These are phyloP conservation scores for Watsonalla binaria DNA, from an alignment of 2,888 invertebrate species.

Conservation along the genomic window DNA sequence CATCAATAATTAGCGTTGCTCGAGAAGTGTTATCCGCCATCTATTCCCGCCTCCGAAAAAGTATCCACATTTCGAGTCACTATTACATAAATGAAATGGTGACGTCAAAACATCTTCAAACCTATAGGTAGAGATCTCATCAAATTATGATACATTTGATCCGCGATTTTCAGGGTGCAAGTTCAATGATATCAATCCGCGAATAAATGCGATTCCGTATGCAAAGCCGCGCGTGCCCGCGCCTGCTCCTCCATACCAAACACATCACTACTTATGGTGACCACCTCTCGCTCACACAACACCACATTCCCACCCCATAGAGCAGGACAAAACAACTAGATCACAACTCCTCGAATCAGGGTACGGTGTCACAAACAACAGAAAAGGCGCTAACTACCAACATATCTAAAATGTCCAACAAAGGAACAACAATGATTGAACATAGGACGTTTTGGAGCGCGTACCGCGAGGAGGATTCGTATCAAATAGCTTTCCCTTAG, in stretches of 20 bases:
- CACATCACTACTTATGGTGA: slow-evolving; percentile 37
- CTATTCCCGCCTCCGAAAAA: no score
- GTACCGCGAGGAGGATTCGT: slow-evolving; percentile 54
- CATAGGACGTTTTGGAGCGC: slow-evolving; percentile 54
- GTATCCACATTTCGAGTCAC: neutral
- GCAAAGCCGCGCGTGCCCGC: slow-evolving; percentile 46
- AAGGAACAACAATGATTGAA: slow-evolving; percentile 31
- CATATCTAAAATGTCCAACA: slow-evolving; percentile 47
- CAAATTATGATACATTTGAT: slow-evolving; percentile 14
- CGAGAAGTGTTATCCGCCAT: no score
- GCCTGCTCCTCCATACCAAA: slow-evolving; percentile 67
- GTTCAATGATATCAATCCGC: slow-evolving; percentile 63
- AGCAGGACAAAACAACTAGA: slow-evolving; percentile 52
- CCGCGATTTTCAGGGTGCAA: slow-evolving; percentile 51
- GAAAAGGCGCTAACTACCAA: slow-evolving; percentile 57
- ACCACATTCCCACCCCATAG: slow-evolving; percentile 12
- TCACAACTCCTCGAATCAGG: slow-evolving; percentile 60
- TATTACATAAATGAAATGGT: no score
- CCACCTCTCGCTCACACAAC: slow-evolving; percentile 40
- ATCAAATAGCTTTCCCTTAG: slow-evolving; percentile 78
- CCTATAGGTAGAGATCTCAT: neutral
- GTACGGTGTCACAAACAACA: slow-evolving; percentile 76
- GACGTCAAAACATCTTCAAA: no score
- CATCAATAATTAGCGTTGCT: no score
- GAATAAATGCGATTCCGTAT: slow-evolving; percentile 52